Base-by-base conservation (phyloP, 2,888 invertebrate genomes). In the Drosophila paramelanica region DNA sequence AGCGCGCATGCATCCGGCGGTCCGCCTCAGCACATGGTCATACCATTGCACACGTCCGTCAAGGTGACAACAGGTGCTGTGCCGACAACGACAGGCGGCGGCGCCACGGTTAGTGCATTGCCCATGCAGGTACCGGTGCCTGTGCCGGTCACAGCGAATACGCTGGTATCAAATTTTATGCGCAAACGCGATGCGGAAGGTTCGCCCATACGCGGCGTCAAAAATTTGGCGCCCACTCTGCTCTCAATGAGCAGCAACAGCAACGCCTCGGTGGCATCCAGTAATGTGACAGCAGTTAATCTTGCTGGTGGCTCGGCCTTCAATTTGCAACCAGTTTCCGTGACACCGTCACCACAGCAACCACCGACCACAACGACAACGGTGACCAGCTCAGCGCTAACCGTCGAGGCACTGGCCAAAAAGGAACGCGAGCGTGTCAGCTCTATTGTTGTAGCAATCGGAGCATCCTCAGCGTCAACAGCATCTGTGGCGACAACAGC, bases 181-280 rank as follows among this genome's bases (percentile, higher is more conserved):
- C 94, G 98, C 67, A 98, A 98, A 93, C 94, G 98, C 41, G 98
- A 98, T 79, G 94, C 95, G 52, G 98, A 98, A 64, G 92, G 91
- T 10, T 94, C 95, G 0, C 95, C 95, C 0, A 92, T 95, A 66
- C 95, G 96, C 69, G 95, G 94, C 0, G 94, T 94, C 17, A 94
- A 95, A 90, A 95, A 95, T 92, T 92, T 95, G 49, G 93, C 89
- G 4, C 92, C 92, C 5, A 91, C 92, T 0, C 57, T 92, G 46
- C 79, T 92, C 0, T 90, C 92, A 1, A 92, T 92, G 92, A 77
- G 83, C 17, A 78, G 80, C 46, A 75, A 74, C 3, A 73, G 45
- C 17, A 75, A 53, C 27, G 14, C 65, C 8, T 14, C 66, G 7
- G 46, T 56, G 1, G 49, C 36, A 5, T 36, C 36, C 13, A 36